Evolutionary conservation across 2,797 vertebrate genomes (phyloP), one percentile per base, ranked within the genome.

Genomic region (Acipenser transmontanus): DNA sequence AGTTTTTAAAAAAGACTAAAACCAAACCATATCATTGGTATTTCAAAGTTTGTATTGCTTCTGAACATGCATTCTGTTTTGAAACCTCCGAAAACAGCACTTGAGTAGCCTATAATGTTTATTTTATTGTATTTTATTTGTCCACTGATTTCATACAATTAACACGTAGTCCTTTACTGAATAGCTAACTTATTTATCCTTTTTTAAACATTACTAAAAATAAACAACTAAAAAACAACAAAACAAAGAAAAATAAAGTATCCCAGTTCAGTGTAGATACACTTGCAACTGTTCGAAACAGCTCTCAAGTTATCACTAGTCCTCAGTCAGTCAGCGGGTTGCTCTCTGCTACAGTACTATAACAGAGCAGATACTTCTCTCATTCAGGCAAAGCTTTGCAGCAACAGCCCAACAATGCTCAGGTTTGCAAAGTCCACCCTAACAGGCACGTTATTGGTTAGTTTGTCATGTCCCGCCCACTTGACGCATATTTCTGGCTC

Each of bases 401-500:
- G 66, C 79, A 82, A 82, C 70, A 73, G 14, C 47, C 17, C 88
- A 82, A 89, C 90, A 89, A 90, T 89, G 86, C 87, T 79, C 76
- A 74, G 88, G 82, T 78, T 83, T 66, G 52, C 72, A 72, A 80
- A 78, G 77, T 82, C 85, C 88, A 85, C 84, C 89, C 89, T 85
- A 85, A 71, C 76, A 0, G 65, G 1, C 57, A 72, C 78, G 69
- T 78, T 64, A 91, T 90, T 92, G 85, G 91, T 80, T 69, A 49
- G 64, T 59, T 7, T 61, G 0, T 63, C 70, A 66, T 66, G 72
- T 73, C 61, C 76, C 74, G 82, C 78, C 80, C 87, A 85, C 85
- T 74, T 78, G 72, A 66, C 1, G 52, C 74, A 71, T 34, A 49
- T 66, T 57, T 49, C 20, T 66, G 68, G 66, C 61, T 69, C 70